These are phyloP conservation scores for Labroides dimidiatus DNA, from an alignment of 2,797 vertebrate genomes.

Conservation along the genomic window DNA sequence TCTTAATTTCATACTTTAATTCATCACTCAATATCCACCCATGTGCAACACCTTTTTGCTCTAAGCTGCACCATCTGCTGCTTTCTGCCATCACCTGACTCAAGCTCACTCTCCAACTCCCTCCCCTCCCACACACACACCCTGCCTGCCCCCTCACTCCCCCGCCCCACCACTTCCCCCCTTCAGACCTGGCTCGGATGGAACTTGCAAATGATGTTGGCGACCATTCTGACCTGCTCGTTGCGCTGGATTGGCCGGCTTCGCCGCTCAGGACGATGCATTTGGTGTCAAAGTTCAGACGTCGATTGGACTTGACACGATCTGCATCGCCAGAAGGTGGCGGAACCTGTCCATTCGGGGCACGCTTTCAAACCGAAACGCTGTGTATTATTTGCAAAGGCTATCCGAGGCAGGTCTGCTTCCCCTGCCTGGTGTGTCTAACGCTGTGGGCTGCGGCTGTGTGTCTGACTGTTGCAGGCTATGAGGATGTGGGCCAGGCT, in stretches of 20 bases:
- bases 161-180: slow-evolving; percentile 41
- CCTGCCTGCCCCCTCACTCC: slow-evolving; percentile 67
- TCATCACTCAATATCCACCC: slow-evolving; percentile 40
- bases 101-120: slow-evolving; percentile 61
- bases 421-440: slow-evolving; percentile 86
- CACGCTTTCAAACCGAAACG: slow-evolving; percentile 35
- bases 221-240: slow-evolving; percentile 34
- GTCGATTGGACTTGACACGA: slow-evolving; percentile 30
- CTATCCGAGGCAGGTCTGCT: slow-evolving; percentile 67
- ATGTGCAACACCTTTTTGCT: slow-evolving; percentile 60
- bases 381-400: slow-evolving; percentile 62
- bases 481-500: slow-evolving; percentile 92
- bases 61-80: slow-evolving; percentile 76
- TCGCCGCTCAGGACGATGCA: slow-evolving; percentile 37
- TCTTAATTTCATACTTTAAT: slow-evolving; percentile 30
- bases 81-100: slow-evolving; percentile 75
- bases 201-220: slow-evolving; percentile 69
- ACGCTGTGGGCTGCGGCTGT: slow-evolving; percentile 87
- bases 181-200: slow-evolving; percentile 73
- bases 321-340: slow-evolving; percentile 28
- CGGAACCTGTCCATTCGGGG: slow-evolving; percentile 39
- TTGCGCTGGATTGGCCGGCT: slow-evolving; percentile 28
- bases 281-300: slow-evolving; percentile 50
- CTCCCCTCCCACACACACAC: slow-evolving; percentile 48
- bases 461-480: slow-evolving; percentile 92